Percentiles rank a stretch among this genome's conserved stretches.
phyloP scores from a whole-genome alignment of 2,888 invertebrate genomes.

The Spisula subtruncata region DNA sequence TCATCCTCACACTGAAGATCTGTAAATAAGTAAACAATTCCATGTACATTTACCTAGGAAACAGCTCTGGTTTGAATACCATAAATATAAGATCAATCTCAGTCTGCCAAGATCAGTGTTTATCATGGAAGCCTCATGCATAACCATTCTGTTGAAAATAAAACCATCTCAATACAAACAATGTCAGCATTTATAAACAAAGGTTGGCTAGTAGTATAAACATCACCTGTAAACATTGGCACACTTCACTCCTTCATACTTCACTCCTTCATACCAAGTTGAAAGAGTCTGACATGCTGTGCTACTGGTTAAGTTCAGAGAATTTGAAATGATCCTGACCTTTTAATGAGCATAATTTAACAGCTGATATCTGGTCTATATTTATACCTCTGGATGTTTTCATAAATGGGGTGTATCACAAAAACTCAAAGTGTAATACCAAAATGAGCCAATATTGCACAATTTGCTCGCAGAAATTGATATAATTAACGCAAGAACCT shows the following conservation, averaged over 20 bases:
- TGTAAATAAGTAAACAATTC: constrained; percentile 12
- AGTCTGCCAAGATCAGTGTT: not conserved
- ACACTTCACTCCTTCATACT: not conserved
- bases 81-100: constrained; percentile 18
- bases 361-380: too few species aligned
- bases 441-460: too few species aligned
- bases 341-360: too few species aligned
- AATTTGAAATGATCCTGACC: too few species aligned
- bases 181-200: constrained; percentile 63
- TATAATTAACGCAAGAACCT: too few species aligned
- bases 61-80: not conserved
- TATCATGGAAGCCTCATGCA: constrained; percentile 23
- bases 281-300: not conserved
- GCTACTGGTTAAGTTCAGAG: too few species aligned
- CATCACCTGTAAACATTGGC: constrained; percentile 42
- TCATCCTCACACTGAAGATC: not conserved
- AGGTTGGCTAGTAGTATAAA: constrained; percentile 51
- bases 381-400: too few species aligned
- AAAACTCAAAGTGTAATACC: too few species aligned
- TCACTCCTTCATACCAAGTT: not conserved
- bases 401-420: too few species aligned
- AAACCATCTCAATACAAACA: constrained; percentile 52
- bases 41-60: not conserved
- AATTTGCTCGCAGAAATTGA: too few species aligned
- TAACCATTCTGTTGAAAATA: constrained; percentile 43